phyloP scores from a whole-genome alignment of 2,113 vertebrate species.

The Phalacrocorax carbo region DNA sequence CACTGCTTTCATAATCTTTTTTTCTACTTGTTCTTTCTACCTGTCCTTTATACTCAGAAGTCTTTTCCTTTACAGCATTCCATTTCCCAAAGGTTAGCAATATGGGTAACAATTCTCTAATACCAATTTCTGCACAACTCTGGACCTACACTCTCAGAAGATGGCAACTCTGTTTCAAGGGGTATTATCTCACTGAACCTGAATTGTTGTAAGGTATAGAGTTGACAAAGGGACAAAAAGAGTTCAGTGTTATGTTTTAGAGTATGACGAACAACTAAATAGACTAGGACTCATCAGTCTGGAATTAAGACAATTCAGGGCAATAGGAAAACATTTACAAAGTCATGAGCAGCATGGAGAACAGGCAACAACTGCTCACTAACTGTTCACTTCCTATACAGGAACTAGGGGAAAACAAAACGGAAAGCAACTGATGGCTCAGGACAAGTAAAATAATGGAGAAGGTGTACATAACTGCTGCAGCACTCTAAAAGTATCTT shows the following conservation, averaged over 20 bases:
- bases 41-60: not conserved
- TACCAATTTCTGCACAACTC: not conserved
- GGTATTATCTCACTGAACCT: not conserved
- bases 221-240: not conserved
- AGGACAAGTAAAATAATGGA: not conserved
- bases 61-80: not conserved
- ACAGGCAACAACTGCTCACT: not conserved
- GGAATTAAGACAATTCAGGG: not conserved
- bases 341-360: not conserved
- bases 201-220: not conserved
- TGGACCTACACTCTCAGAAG: not conserved
- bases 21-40: not conserved
- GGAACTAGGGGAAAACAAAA: not conserved
- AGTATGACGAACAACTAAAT: not conserved
- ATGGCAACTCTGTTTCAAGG: not conserved
- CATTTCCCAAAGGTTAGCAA: not conserved
- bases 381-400: not conserved
- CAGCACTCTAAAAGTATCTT: not conserved
- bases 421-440: not conserved
- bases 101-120: not conserved
- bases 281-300: not conserved
- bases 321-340: not conserved
- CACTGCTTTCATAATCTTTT: not conserved
- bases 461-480: not conserved
- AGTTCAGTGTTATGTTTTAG: not conserved